These are phyloP conservation scores for Ophiothrix spiculata DNA, from an alignment of 35 echinoderm and acorn worm species.

Conservation along the genomic window DNA sequence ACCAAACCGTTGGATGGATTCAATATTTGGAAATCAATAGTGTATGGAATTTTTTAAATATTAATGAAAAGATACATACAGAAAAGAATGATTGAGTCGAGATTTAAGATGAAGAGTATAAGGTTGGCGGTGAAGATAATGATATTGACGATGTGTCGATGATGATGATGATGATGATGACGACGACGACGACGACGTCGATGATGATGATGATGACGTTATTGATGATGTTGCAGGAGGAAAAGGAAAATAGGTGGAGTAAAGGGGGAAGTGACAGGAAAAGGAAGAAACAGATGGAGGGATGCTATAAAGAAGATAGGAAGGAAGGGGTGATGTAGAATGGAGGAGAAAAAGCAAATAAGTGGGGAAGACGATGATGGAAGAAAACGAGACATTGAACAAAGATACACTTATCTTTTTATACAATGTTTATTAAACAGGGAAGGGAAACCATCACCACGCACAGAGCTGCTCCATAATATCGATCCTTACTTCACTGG, in stretches of 20 bases:
- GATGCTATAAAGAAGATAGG: not conserved
- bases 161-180: not conserved
- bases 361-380: not conserved
- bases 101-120: not conserved
- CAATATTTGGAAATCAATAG: conserved; percentile 50
- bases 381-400: too few species aligned
- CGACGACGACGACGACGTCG: not conserved
- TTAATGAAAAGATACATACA: not conserved
- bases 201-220: not conserved
- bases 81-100: not conserved
- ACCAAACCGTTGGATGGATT: conserved; percentile 61
- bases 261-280: too few species aligned
- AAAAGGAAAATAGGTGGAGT: too few species aligned
- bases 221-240: not conserved
- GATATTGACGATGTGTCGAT: not conserved
- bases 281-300: too few species aligned
- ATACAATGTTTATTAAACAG: not conserved
- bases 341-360: not conserved
- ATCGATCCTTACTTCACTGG: conserved; percentile 53
- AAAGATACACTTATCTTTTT: not conserved
- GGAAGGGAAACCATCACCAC: conserved; percentile 10
- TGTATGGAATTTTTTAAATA: not conserved
- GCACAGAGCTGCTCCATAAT: conserved; percentile 70
- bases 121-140: not conserved
- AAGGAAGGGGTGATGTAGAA: not conserved